phyloP scores from a whole-genome alignment of 2,797 vertebrate species.

The Coranthus polyacanthus region DNA sequence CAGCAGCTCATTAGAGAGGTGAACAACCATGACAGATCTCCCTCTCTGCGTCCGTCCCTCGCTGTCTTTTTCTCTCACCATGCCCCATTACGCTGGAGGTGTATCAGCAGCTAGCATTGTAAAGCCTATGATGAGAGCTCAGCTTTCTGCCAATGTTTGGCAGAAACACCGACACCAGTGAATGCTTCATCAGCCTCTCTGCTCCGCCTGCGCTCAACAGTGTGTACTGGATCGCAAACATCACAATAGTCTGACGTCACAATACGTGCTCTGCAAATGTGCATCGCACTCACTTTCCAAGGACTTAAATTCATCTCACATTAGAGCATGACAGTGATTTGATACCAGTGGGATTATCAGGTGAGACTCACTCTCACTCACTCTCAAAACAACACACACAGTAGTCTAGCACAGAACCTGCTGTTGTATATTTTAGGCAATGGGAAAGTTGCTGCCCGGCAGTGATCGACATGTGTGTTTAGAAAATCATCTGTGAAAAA shows the following conservation, averaged over 20 bases:
- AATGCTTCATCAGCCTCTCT: constrained; percentile 52
- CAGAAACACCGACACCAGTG: constrained; percentile 49
- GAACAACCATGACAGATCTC: constrained; percentile 66
- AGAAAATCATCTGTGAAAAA: no score
- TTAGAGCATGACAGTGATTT: not conserved
- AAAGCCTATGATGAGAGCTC: constrained; percentile 52
- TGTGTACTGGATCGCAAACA: constrained; percentile 14
- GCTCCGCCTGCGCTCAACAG: constrained; percentile 32
- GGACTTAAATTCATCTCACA: not conserved
- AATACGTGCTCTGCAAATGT: not conserved
- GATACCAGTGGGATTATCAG: not conserved
- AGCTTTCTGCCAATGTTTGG: constrained; percentile 60
- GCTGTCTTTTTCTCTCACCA: constrained; percentile 46
- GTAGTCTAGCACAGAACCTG: not conserved
- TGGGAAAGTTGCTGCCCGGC: no score
- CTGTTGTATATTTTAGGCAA: not conserved
- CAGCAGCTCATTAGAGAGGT: constrained; percentile 73
- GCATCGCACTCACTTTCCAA: not conserved
- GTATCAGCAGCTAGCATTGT: constrained; percentile 39
- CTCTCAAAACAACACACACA: constrained; percentile 7
- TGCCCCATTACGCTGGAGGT: constrained; percentile 67
- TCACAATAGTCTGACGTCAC: not conserved
- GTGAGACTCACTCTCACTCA: not conserved
- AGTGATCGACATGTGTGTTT: no score
- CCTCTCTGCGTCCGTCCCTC: constrained; percentile 19